Evolutionary conservation across 2,797 vertebrate species (phyloP), one percentile per base, ranked within the genome.

Genomic region (Pipistrellus pipistrellus): DNA sequence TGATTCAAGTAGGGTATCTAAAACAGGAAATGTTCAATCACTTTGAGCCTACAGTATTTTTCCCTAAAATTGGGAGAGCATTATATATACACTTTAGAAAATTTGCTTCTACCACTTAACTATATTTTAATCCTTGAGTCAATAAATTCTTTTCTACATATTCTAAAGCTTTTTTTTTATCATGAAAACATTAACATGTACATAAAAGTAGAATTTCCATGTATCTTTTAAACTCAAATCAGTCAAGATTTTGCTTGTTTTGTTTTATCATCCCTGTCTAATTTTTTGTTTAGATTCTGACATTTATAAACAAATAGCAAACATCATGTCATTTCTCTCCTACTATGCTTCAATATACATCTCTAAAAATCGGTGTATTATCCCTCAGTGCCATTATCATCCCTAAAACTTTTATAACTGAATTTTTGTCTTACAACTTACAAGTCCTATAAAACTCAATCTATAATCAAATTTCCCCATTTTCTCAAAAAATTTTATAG

Each of bases 71-170:
- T 46, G 18, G 55, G 27, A 85, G 10, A 73, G 10, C 8, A 18
- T 75, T 75, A 2, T 44, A 53, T 21, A 78, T 71, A 59, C 27
- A 82, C 25, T 71, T 85, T 75, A 5, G 69, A 59, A 82, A 72
- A 18, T 3, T n/a, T 48, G 72, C 44, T 82, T n/a, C 38, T 83
- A 69, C 48, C 64, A 46, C 30, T 91, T 80, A 32, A 78, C 48
- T 30, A 8, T 21, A 15, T 25, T 73, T 80, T 84, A 83, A 85
- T 88, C 32, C 27, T 55, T 17, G 38, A 88, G 13, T 73, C n/a
- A 88, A 72, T 72, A 92, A 64, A 57, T 78, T 66, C 32, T 84
- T 80, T 91, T 59, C 73, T 78, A 30, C 17, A 35, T 77, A 73
- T 48, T 53, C 44, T 82, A 51, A 72, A 91, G 15, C 3, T 62